Conservation (phyloP, 35 echinoderm and acorn worm genomes). For the Holothuria glaberrima region DNA sequence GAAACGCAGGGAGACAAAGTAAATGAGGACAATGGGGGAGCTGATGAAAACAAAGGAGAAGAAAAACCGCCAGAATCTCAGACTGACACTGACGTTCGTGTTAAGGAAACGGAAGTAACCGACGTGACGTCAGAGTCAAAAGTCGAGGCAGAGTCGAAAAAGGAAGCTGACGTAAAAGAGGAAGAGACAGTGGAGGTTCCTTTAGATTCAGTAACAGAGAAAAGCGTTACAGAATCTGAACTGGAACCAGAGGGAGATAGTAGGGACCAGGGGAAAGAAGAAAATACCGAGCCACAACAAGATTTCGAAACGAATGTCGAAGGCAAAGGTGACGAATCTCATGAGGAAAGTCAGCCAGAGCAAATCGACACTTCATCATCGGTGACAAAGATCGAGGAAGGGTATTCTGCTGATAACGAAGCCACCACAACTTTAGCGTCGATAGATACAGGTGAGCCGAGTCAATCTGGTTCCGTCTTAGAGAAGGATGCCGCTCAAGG, state of each 20-base stretch:
- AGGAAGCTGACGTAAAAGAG: background rate
- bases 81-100: background rate
- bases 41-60: background rate
- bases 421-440: background rate
- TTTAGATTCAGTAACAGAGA: background rate
- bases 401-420: background rate
- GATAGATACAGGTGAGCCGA: slow-evolving; percentile 1
- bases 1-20: background rate
- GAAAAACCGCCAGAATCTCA: background rate
- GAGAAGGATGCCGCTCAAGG: slow-evolving; percentile 50
- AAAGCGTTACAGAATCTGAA: background rate
- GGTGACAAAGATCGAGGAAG: slow-evolving; percentile 33
- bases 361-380: background rate
- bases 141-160: background rate
- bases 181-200: background rate
- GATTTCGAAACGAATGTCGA: background rate
- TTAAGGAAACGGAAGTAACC: background rate
- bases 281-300: too few species aligned
- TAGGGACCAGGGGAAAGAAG: background rate
- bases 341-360: background rate
- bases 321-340: slow-evolving; percentile 4
- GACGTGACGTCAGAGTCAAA: background rate
- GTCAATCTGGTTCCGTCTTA: background rate
- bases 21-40: background rate
- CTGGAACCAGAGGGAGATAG: background rate